A percentile compares a stretch with the other conserved stretches of the same genome.
Conservation (phyloP, 2,888 invertebrate species). For the Epinotia nisella region DNA sequence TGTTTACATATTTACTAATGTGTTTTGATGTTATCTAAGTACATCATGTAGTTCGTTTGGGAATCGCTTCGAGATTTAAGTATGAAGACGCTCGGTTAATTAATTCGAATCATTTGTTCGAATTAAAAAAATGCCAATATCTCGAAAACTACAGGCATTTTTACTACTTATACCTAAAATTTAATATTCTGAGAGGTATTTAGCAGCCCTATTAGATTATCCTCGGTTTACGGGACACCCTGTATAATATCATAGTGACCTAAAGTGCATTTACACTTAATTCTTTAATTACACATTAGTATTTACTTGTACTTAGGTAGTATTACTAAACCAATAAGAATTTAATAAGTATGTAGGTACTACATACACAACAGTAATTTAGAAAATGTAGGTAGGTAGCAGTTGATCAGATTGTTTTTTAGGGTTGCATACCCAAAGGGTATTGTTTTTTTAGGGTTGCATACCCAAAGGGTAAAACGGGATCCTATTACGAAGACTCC, state of each 20-base stretch:
- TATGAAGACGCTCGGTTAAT: not conserved
- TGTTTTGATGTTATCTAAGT: not conserved
- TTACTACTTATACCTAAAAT: no score
- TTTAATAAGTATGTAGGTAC: not conserved
- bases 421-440: no score
- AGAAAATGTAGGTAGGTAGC: not conserved
- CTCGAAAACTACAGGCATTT: no score
- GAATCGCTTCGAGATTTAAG: not conserved
- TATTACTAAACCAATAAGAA: not conserved
- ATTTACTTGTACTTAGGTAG: not conserved
- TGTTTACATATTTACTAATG: constrained; percentile 13
- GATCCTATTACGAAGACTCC: no score
- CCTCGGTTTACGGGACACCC: no score
- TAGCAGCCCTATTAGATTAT: no score
- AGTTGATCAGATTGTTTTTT: not conserved
- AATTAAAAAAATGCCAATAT: no score
- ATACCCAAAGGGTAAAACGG: no score
- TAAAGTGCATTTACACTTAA: not conserved
- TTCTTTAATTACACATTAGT: not conserved
- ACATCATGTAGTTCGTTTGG: not conserved
- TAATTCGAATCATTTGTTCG: no score
- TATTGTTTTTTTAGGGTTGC: no score
- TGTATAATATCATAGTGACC: no score
- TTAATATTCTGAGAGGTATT: no score
- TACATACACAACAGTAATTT: not conserved